Evolutionary conservation across 2,888 invertebrate species (phyloP), one percentile per base, ranked within the genome.

Genomic region (Dexiosoma caninum): DNA sequence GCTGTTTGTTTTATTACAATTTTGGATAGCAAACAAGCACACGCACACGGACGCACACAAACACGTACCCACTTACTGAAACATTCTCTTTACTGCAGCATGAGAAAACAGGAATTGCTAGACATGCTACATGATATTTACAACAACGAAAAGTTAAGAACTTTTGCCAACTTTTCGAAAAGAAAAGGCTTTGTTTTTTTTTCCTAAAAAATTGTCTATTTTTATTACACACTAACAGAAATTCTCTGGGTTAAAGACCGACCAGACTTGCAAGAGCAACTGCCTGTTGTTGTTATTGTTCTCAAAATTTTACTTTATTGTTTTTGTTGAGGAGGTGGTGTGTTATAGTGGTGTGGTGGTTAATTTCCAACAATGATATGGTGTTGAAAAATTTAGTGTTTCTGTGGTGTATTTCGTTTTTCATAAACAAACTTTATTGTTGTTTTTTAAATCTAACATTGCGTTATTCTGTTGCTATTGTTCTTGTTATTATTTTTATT

Each of bases 191-290:
- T 27, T 12, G 40, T 44, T n/a, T 30, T 51, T 37, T 19, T 32
- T 49, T 35, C 2, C 10, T n/a, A 14, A 14, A 6, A 32, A 57
- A 46, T 46, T 64, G 37, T 55, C 27, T 42, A n/a, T 12, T 46
- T 51, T 51, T 69, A 30, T 55, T 67, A 67, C 62, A 74, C 62
- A 69, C 40, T 44, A 27, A 6, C 27, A 10, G 27, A 51, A 5
- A 32, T 42, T 77, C 10, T 64, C 57, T 71, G 64, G 71, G 67
- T 72, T 51, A 76, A 72, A 71, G 78, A 76, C 76, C 72, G 16
- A 60, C 35, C 12, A 75, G 55, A 69, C 59, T 49, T 55, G n/a
- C n/a, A 40, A 35, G 53, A 62, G 27, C 4, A 62, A 72, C 59
- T 70, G 35, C n/a, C 16, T 69, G 35, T 55, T 69, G 53, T n/a